Percentiles rank a stretch among this genome's conserved stretches.
phyloP scores from a whole-genome alignment of 2,888 invertebrate genomes.

The Clunio marinus region DNA sequence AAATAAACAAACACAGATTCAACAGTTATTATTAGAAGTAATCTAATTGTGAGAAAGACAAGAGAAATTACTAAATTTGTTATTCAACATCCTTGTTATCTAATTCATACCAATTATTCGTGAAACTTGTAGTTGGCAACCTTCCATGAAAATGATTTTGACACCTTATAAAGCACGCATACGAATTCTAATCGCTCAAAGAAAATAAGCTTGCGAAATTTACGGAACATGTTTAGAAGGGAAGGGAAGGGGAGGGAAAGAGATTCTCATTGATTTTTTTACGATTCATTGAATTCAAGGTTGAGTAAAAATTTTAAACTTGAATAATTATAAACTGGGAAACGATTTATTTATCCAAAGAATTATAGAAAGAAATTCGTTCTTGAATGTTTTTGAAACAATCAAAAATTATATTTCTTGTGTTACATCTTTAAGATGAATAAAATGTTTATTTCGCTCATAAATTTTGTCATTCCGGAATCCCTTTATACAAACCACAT shows the following conservation, averaged over 20 bases:
- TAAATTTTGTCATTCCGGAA: not conserved
- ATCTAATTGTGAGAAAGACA: no score
- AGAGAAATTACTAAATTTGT: no score
- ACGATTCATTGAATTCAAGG: conserved; percentile 30
- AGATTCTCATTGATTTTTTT: conserved; percentile 27
- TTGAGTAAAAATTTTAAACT: conserved; percentile 18
- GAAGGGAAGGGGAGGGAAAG: not conserved
- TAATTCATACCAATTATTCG: no score
- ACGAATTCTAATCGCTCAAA: not conserved
- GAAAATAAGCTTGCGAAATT: not conserved
- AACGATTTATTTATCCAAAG: no score
- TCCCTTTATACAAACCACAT: not conserved
- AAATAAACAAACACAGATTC: no score
- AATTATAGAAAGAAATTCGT: no score
- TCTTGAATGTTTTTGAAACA: no score
- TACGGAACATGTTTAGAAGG: no score
- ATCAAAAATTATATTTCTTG: no score
- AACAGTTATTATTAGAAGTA: no score
- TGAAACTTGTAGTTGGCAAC: not conserved
- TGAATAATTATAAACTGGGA: no score
- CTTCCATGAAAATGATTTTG: not conserved
- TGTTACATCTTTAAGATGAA: not conserved
- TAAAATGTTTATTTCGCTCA: not conserved
- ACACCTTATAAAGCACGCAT: not conserved
- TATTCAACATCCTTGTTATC: no score